Evolutionary conservation across 1,140 invertebrate genomes (phyloP), one percentile per base, ranked within the genome.

Genomic region (Ridgeia piscesae): DNA sequence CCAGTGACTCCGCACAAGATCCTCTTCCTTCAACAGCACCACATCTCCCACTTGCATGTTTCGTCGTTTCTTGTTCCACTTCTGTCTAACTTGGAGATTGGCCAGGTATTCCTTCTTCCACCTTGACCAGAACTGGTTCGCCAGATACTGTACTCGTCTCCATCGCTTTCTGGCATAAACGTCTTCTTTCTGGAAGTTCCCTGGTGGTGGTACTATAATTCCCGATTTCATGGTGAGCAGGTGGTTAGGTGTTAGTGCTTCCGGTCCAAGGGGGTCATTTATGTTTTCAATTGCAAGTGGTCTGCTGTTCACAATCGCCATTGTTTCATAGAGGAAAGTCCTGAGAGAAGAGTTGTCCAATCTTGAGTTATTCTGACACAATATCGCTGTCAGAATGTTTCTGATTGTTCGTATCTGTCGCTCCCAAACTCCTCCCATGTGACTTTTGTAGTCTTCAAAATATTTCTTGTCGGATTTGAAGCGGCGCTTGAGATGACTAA

Each of bases 401-500:
- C 94, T 90, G 35, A 93, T 90, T 9, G 93, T 92, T 6, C 94
- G 93, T 34, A 95, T 94, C 93, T 94, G 93, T 35, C 94, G 91
- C 89, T 95, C 94, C 94, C 94, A 95, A 21, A 93, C 91, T 0
- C 92, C 11, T 4, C 50, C 21, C 4, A 91, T 91, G n/a, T 93
- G 93, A 33, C 93, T 31, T 91, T 33, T 91, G 91, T 92, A 92
- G 34, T 33, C 34, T 88, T 27, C 9, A 9, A n/a, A 34, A 48
- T 88, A 89, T 33, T 33, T 88, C 33, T 33, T 11, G 42, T 92
- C 77, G 4, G 50, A 88, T 34, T 9, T 31, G 33, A 92, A 42
- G 21, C 91, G 48, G 6, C 48, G 48, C 34, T 17, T 92, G 31
- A 92, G 33, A 33, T 34, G 33, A 35, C 34, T 88, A 17, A 77